Percentiles rank a stretch among this genome's conserved stretches.
Conservation (phyloP, 1,140 invertebrate species). For the Ceratosolen solmsi region DNA sequence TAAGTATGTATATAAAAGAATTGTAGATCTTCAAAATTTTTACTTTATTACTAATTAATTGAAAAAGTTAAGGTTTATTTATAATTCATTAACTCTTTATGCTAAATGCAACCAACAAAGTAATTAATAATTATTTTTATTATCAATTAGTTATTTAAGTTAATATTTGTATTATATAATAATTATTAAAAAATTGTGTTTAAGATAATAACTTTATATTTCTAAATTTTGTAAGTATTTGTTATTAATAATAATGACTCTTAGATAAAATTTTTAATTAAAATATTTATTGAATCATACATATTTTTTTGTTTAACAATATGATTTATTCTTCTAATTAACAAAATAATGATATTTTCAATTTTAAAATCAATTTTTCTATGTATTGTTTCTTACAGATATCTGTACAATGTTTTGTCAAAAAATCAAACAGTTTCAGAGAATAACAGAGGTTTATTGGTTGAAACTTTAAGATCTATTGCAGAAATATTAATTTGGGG, state of each 20-base stretch:
- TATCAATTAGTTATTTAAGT: neutral
- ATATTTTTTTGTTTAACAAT: no score
- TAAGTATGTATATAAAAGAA: no score
- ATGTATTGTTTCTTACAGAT: conserved; percentile 76
- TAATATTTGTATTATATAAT: no score
- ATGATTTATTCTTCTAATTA: neutral
- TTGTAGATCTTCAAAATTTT: neutral
- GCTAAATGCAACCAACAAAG: no score
- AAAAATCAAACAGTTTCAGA: conserved; percentile 98
- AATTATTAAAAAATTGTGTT: neutral
- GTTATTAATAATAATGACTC: no score
- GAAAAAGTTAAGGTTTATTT: neutral
- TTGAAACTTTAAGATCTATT: conserved; percentile 96
- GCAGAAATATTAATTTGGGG: conserved; percentile 99
- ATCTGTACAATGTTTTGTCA: conserved; percentile 94
- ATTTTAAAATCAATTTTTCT: no score
- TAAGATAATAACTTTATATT: neutral
- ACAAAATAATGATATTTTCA: no score
- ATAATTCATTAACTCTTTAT: neutral
- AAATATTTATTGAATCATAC: no score
- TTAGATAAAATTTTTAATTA: no score
- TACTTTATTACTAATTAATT: neutral
- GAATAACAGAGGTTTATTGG: conserved; percentile 93
- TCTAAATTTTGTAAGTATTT: no score
- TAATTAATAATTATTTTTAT: neutral